Conservation (phyloP, 2,888 invertebrate genomes). For the Troides helena region DNA sequence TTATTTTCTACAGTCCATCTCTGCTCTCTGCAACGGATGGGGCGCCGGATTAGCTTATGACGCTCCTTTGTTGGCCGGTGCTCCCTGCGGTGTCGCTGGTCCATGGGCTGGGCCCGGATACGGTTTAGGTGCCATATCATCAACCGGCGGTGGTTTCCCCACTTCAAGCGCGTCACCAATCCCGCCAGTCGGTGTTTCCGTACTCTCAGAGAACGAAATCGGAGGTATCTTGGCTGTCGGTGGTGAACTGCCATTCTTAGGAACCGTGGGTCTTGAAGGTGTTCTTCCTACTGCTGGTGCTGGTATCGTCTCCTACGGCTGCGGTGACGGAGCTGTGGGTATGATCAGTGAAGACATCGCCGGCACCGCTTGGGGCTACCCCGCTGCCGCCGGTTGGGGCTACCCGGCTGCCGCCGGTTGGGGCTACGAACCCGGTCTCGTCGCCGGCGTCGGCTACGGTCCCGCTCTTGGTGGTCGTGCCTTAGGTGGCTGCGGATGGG, state of each 20-base stretch:
- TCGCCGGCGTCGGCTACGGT: slow-evolving; percentile 1
- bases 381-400: slow-evolving; percentile 29
- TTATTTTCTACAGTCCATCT: slow-evolving; percentile 7
- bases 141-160: slow-evolving; percentile 35
- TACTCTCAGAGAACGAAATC: slow-evolving; percentile 41
- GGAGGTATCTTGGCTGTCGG: slow-evolving; percentile 1
- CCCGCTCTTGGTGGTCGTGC: neutral
- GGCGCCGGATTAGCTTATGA: slow-evolving; percentile 15
- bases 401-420: slow-evolving; percentile 26
- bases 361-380: slow-evolving; percentile 19
- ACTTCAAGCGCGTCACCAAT: slow-evolving; percentile 43
- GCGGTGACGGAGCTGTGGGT: slow-evolving; percentile 39
- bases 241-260: slow-evolving; percentile 38
- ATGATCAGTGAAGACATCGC: slow-evolving; percentile 37
- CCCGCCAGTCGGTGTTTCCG: slow-evolving; percentile 38
- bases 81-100: slow-evolving; percentile 32
- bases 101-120: slow-evolving; percentile 31
- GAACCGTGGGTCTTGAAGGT: slow-evolving; percentile 44
- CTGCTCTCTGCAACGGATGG: slow-evolving; percentile 6
- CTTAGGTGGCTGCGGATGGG: slow-evolving; percentile 25
- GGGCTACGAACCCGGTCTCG: slow-evolving; percentile 27
- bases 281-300: neutral
- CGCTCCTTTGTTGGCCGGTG: slow-evolving; percentile 27
- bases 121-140: slow-evolving; percentile 24
- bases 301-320: slow-evolving; percentile 35